Evolutionary conservation across 2,797 vertebrate species (phyloP).

Genomic region (Vireo griseus): DNA sequence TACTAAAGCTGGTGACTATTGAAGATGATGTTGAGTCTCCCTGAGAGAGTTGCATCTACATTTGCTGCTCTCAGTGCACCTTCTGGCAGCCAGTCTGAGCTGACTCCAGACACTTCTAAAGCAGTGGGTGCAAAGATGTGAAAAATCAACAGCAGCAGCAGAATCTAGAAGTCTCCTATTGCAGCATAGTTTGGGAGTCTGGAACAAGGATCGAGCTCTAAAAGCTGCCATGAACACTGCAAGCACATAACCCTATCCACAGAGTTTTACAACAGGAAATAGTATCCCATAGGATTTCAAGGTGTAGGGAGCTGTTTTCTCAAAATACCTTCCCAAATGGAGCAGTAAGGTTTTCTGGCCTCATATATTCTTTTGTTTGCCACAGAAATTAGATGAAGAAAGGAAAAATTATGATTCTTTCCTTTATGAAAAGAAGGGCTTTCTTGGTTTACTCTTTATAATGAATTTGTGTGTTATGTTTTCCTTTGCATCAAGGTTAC

Average conservation of each 20-base stretch:
- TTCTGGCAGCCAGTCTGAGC: slow-evolving; percentile 32
- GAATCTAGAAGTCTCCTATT: background rate
- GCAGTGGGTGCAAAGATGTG: background rate
- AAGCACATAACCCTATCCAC: background rate
- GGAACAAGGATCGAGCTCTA: background rate
- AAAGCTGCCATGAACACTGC: background rate
- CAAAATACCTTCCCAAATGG: background rate
- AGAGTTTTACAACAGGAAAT: background rate
- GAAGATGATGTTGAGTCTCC: slow-evolving; percentile 16
- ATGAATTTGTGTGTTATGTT: background rate
- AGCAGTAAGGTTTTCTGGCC: background rate
- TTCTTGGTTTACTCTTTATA: background rate
- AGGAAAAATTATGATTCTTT: background rate
- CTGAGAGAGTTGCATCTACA: slow-evolving; percentile 28
- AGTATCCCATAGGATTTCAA: background rate
- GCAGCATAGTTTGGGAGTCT: background rate
- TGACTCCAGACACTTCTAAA: slow-evolving; percentile 4
- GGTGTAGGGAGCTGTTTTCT: background rate
- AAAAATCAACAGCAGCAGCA: background rate
- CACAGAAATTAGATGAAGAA: background rate
- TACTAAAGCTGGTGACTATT: background rate
- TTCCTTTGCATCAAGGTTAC: background rate
- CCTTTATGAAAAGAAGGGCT: background rate
- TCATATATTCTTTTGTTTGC: background rate
- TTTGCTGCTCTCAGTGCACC: slow-evolving; percentile 19